phyloP scores from a whole-genome alignment of 2,888 invertebrate genomes.

The Agrotis exclamationis region DNA sequence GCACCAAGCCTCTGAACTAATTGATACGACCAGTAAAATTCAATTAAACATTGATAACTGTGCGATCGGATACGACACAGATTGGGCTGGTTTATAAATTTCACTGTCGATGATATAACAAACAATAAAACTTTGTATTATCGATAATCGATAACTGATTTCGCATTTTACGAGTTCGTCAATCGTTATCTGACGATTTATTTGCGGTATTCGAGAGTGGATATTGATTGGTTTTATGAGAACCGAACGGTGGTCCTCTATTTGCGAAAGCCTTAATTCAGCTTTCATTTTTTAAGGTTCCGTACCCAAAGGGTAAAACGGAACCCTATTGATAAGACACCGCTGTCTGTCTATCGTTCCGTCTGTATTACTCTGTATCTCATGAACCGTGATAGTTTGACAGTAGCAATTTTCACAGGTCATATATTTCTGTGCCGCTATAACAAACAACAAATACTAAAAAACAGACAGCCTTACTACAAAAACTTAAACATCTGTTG shows the following conservation, averaged over 20 bases:
- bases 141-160: slow-evolving; percentile 37
- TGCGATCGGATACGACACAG: slow-evolving; percentile 29
- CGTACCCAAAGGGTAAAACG: too few species aligned
- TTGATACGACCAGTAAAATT: slow-evolving; percentile 42
- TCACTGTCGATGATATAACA: slow-evolving; percentile 24
- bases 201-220: slow-evolving; percentile 20
- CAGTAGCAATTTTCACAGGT: too few species aligned
- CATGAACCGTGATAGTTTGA: too few species aligned
- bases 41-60: slow-evolving; percentile 51
- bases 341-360: too few species aligned
- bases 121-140: slow-evolving; percentile 29
- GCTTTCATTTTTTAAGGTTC: neutral
- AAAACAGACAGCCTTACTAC: too few species aligned
- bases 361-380: too few species aligned
- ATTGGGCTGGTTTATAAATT: slow-evolving; percentile 31
- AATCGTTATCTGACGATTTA: slow-evolving; percentile 13
- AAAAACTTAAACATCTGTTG: too few species aligned
- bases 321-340: too few species aligned
- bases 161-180: slow-evolving; percentile 25
- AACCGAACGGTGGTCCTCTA: neutral
- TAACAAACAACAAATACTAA: too few species aligned
- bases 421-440: too few species aligned
- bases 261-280: slow-evolving; percentile 16
- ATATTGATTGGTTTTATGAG: slow-evolving; percentile 15
- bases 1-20: slow-evolving; percentile 37